These are phyloP conservation scores for Epizoanthus stellaris DNA, from an alignment of 92 coral and sea anemone species.

Conservation along the genomic window DNA sequence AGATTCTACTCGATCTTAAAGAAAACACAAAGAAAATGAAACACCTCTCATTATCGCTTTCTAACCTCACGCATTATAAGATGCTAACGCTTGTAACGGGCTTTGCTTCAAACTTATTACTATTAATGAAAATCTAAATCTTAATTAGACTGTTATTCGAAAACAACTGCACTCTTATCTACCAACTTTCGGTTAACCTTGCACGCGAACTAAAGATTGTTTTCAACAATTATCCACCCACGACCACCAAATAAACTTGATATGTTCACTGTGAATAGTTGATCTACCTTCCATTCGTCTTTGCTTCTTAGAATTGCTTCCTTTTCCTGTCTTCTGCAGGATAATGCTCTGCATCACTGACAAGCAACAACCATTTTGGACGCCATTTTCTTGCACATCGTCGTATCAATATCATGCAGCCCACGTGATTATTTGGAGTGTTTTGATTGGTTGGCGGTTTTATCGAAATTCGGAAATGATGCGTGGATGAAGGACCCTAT, in stretches of 20 bases:
- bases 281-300: not conserved
- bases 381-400: constrained; percentile 33
- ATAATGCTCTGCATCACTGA: constrained; percentile 33
- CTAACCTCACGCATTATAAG: not conserved
- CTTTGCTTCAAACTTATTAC: not conserved
- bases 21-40: not conserved
- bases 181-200: not conserved
- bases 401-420: constrained; percentile 25
- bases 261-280: not conserved
- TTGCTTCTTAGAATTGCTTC: not conserved
- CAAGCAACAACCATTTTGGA: constrained; percentile 35
- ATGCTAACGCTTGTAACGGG: not conserved
- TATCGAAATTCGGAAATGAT: constrained; percentile 21
- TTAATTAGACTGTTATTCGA: not conserved
- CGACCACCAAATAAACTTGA: not conserved
- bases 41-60: not conserved
- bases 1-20: not conserved
- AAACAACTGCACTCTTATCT: constrained; percentile 6
- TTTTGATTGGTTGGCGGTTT: constrained; percentile 44
- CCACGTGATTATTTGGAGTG: constrained; percentile 24
- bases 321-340: constrained; percentile 6
- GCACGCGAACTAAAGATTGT: constrained; percentile 1
- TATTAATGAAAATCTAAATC: constrained; percentile 1
- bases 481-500: constrained; percentile 1
- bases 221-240: not conserved